Evolutionary conservation across 2,888 invertebrate species (phyloP).

Genomic region (Heteropelma amictum): DNA sequence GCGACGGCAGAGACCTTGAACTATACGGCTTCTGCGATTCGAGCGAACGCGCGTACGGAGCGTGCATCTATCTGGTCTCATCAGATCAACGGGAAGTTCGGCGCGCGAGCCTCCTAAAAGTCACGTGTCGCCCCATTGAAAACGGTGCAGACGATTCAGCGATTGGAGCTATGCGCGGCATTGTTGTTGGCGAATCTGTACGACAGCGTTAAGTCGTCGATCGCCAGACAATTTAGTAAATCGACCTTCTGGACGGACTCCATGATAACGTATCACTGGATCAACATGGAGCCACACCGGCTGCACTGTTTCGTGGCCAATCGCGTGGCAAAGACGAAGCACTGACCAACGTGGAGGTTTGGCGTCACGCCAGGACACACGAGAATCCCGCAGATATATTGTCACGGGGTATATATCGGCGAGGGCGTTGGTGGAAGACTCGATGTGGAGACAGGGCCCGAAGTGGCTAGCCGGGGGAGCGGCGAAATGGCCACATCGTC

Average conservation of each 20-base stretch:
- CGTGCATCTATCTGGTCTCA: constrained; percentile 5
- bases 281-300: background rate
- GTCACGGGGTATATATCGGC: background rate
- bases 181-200: background rate
- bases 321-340: background rate
- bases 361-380: background rate
- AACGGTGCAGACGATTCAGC: background rate
- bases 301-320: constrained; percentile 1
- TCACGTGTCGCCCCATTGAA: constrained; percentile 14
- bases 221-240: background rate
- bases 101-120: background rate
- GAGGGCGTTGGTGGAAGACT: background rate
- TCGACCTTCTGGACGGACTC: background rate
- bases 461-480: background rate
- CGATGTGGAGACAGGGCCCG: background rate
- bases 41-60: constrained; percentile 21
- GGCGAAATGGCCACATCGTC: background rate
- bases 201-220: background rate
- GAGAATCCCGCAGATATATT: constrained; percentile 1
- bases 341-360: background rate
- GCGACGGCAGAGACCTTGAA: background rate
- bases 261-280: background rate
- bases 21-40: constrained; percentile 26
- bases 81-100: background rate
- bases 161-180: background rate